phyloP scores from a whole-genome alignment of 2,113 vertebrate genomes.

The Laticauda laticaudata region DNA sequence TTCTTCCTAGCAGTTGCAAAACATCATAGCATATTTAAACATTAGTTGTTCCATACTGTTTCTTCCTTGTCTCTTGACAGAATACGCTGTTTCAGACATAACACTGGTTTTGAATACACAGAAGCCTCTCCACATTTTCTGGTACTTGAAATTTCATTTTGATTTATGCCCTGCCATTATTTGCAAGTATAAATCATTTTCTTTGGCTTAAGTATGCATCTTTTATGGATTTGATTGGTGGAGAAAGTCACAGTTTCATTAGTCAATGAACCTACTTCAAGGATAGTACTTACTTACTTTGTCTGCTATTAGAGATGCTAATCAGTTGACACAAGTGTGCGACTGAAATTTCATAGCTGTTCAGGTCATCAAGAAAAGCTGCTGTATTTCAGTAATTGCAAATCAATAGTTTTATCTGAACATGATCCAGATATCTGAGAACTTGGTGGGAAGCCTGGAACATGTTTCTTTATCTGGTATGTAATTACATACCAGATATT shows the following conservation, averaged over 20 bases:
- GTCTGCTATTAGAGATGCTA: background rate
- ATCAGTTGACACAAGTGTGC: background rate
- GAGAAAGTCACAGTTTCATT: background rate
- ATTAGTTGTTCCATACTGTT: background rate
- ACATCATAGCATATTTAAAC: background rate
- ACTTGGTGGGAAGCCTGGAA: constrained; percentile 1
- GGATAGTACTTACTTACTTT: background rate
- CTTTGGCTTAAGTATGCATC: background rate
- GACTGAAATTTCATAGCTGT: background rate
- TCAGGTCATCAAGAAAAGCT: background rate
- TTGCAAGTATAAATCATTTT: background rate
- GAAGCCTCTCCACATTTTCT: background rate
- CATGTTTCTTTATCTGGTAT: background rate
- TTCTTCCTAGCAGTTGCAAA: background rate
- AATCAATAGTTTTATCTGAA: constrained; percentile 15
- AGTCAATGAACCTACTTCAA: background rate
- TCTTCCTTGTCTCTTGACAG: background rate
- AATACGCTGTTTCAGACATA: background rate
- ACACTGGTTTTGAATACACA: background rate
- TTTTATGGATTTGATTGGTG: background rate
- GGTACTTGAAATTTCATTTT: background rate
- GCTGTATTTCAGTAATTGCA: background rate
- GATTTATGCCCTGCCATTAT: no score
- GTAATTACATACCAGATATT: background rate
- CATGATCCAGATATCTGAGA: constrained; percentile 7